Conservation (phyloP, 2,113 vertebrate genomes). For the Sorex araneus region DNA sequence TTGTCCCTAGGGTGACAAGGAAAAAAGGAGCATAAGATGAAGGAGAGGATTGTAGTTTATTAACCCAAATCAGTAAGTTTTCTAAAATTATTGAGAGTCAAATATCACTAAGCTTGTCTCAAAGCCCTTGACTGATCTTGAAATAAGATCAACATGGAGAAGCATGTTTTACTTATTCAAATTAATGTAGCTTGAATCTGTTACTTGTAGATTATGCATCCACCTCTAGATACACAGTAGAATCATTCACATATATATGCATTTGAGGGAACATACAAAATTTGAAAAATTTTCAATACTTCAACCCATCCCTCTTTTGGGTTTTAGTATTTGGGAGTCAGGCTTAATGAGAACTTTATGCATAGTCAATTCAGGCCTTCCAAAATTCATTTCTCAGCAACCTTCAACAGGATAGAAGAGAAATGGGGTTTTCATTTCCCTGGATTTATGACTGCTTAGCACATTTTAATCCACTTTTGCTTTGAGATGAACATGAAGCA, state of each 20-base stretch:
- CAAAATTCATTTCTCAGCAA: constrained; percentile 42
- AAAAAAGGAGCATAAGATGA: background rate
- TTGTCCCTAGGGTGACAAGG: background rate
- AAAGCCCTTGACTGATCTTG: background rate
- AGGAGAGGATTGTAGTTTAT: background rate
- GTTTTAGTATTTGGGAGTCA: constrained; percentile 21
- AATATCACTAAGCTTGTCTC: constrained; percentile 3
- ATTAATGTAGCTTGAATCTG: background rate
- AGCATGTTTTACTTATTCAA: background rate
- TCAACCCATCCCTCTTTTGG: background rate
- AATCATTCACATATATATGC: constrained; percentile 15
- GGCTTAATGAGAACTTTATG: constrained; percentile 35
- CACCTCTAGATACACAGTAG: constrained; percentile 21
- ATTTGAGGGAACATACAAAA: background rate
- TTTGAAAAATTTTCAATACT: constrained; percentile 18
- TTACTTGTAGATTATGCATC: background rate
- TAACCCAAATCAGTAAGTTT: constrained; percentile 11
- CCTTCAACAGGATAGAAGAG: background rate
- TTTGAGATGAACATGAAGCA: constrained; percentile 44
- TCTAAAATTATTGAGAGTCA: too few species aligned
- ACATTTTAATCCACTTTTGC: constrained; percentile 48
- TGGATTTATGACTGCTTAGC: constrained; percentile 46
- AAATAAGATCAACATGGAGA: background rate
- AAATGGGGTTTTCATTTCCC: constrained; percentile 37
- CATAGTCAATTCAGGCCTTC: background rate